These are phyloP conservation scores for Sebastes vulpes DNA, from an alignment of 2,797 vertebrate genomes.

Conservation along the genomic window DNA sequence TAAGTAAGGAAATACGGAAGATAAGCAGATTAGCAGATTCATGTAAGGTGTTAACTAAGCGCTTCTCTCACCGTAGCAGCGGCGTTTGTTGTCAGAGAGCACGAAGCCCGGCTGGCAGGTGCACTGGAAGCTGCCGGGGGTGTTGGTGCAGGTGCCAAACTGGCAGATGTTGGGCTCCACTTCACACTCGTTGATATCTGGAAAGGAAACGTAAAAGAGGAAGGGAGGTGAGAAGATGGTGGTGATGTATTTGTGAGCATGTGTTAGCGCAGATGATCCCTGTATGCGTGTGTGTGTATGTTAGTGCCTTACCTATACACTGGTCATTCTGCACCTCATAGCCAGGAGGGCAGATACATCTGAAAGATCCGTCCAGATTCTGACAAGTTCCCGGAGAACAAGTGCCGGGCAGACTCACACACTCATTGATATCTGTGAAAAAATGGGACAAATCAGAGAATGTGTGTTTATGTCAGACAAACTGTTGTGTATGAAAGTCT, in stretches of 20 bases:
- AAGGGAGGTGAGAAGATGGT: neutral
- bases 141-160: slow-evolving; percentile 93
- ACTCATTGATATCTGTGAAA: slow-evolving; percentile 91
- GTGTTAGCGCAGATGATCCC: slow-evolving; percentile 23
- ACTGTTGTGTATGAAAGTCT: neutral
- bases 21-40: neutral
- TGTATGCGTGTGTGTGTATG: neutral
- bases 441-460: neutral
- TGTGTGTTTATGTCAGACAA: neutral
- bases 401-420: slow-evolving; percentile 88
- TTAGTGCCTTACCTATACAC: slow-evolving; percentile 88
- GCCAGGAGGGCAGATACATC: slow-evolving; percentile 93
- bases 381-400: slow-evolving; percentile 96
- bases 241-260: neutral
- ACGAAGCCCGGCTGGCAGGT: slow-evolving; percentile 91
- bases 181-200: slow-evolving; percentile 95
- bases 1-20: neutral
- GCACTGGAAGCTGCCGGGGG: slow-evolving; percentile 93
- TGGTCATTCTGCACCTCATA: slow-evolving; percentile 94
- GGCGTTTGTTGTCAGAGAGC: slow-evolving; percentile 91
- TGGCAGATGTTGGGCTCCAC: slow-evolving; percentile 92
- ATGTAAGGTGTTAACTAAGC: neutral
- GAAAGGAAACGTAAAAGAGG: neutral
- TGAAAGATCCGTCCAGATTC: slow-evolving; percentile 95
- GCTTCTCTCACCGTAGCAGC: slow-evolving; percentile 91